Percentiles rank a stretch among this genome's conserved stretches.
Conservation (phyloP, 2,113 vertebrate genomes). For the Hydrolagus affinis region DNA sequence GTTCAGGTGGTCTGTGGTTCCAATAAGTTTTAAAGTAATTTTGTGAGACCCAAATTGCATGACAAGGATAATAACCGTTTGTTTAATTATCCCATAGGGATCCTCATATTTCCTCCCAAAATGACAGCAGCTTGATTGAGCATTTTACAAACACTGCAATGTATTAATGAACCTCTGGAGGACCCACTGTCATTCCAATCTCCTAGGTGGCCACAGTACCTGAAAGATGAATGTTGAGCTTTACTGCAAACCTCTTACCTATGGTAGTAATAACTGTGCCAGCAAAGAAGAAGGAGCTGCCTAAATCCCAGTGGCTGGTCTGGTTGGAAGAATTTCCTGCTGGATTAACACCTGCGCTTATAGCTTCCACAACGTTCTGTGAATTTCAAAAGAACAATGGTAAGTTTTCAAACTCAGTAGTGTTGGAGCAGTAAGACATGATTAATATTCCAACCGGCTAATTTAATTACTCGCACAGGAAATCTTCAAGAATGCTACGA, state of each 20-base stretch:
- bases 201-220: not conserved
- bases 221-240: not conserved
- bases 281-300: slow-evolving; percentile 98
- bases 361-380: slow-evolving; percentile 90
- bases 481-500: too few species aligned
- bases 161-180: not conserved
- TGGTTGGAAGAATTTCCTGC: slow-evolving; percentile 81
- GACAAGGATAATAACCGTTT: not conserved
- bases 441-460: not conserved
- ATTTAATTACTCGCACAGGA: too few species aligned
- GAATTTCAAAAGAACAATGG: slow-evolving; percentile 64
- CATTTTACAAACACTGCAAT: not conserved
- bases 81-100: not conserved
- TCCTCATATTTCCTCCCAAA: not conserved
- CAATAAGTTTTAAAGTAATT: not conserved
- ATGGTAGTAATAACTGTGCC: slow-evolving; percentile 98
- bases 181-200: not conserved
- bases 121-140: not conserved
- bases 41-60: not conserved
- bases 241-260: slow-evolving; percentile 62
- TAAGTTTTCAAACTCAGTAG: slow-evolving; percentile 34
- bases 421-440: not conserved
- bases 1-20: too few species aligned
- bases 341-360: slow-evolving; percentile 89
- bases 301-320: slow-evolving; percentile 95